Base-by-base conservation (phyloP, 1,140 invertebrate genomes). In the Callitettix versicolor region DNA sequence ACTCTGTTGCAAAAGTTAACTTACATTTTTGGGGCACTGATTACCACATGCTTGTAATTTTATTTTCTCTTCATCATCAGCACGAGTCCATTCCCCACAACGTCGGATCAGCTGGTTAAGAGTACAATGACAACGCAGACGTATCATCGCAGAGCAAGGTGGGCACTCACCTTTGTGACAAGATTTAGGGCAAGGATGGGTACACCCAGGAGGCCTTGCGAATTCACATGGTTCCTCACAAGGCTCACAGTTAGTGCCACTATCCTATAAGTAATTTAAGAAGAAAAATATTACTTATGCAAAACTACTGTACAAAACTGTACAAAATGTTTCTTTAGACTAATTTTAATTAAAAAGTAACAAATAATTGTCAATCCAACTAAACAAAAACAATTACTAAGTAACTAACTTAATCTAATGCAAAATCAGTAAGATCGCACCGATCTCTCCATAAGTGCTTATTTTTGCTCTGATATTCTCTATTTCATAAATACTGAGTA, bases 11-110 rank as follows among this genome's bases (percentile, higher is more conserved):
- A n/a, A n/a, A n/a, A n/a, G n/a, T n/a, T n/a, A n/a, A n/a, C 71
- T 76, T 71, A 89, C 86, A 74, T 79, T 82, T 72, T 85, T 90
- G 1, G 89, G 84, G 67, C 93, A 96, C 55, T 86, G 86, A 67
- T 89, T 89, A 44, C 81, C 80, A 67, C 90, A 93, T 55, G 79
- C 81, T 22, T 82, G 72, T 58, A 85, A 67, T 58, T 72, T 66
- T 40, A 76, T 68, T 26, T 74, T 76, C 26, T 69, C 60, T 3
- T 79, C 65, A 3, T 69, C 73, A 17, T 22, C 15, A 2, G 77
- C 71, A 12, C 68, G 67, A 6, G 74, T 78, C 63, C 86, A 78
- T 60, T 85, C 78, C 33, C 68, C 67, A 65, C 92, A 95, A 21
- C 78, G 71, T 38, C 89, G 73, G 58, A 88, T 86, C 12, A 86